Base-by-base conservation (phyloP, 2,888 invertebrate genomes). In the Troides aeacus region DNA sequence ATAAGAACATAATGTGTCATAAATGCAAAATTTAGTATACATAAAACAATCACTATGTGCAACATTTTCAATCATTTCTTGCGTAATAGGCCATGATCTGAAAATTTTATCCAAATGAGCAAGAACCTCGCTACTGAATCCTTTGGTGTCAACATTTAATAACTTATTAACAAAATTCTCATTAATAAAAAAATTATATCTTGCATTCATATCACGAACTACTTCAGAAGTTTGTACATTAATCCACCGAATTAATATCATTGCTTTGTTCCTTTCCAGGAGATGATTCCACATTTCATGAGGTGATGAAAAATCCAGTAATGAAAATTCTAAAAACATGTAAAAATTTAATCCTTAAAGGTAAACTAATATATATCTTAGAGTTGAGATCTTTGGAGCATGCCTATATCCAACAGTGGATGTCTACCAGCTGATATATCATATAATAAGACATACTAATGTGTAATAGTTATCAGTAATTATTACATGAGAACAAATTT, bases 181-280 rank as follows among this genome's bases (percentile, higher is more conserved):
- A 74, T 88, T 89, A 67, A 89, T 90, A 64, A 92, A 92, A 75
- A 90, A 92, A 71, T 87, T 90, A 68, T 89, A 90, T 1, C 90
- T 81, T 0, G 90, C 86, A 75, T 92, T 92, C 88, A 90, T 89
- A 68, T 92, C 92, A 18, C 93, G 83, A 15, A 91, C 92, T 0
- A 92, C 88, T 78, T 93, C 90, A 2, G 90, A 91, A 71, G 90
- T 94, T 73, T 93, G 92, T 4, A 93, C 84, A 74, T 94, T 93
- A 70, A 95, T 94, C 95, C 95, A 95, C 57, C 90, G 85, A 70
- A 92, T 89, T 68, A 95, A 79, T 70, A 94, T 86, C 83, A 95
- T 93, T 1, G 93, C 89, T 79, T 94, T 93, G 76, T 95, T 94
- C 74, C 93, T 91, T 66, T 90, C 86, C 66, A 95, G 79, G 69